Base-by-base conservation (phyloP, 2,888 invertebrate genomes). In the Scaptomyza flava region DNA sequence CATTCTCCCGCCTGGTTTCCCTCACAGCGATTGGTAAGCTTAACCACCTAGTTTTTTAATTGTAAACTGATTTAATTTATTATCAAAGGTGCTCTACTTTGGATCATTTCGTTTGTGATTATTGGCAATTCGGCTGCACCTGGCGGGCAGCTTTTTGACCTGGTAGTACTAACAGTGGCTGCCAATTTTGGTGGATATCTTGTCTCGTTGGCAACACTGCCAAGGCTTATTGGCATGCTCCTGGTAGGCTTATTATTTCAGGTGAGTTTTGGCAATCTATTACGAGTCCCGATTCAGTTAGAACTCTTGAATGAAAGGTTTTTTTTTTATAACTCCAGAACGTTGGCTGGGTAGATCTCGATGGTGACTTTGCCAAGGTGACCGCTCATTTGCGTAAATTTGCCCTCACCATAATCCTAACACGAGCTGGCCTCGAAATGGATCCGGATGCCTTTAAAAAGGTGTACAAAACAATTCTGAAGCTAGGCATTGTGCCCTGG, bases 371-470 rank as follows among this genome's bases (percentile, higher is more conserved):
- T 89, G 90, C 92, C 51, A 92, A 93, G 71, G 94, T 96, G 46
- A 93, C 95, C 34, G 93, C 95, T 33, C 95, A 96, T 90, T 92
- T 97, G 75, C 95, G 98, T 90, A 96, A 96, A 94, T 94, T 97
- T 58, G 98, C 98, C 14, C 93, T 99, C 88, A 97, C 97, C 8
- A 96, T 98, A 68, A 98, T 99, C 77, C 93, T 99, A 84, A 96
- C 96, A 34, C 93, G 98, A 91, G 99, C 98, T 67, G 99, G 99
- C 20, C 93, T 99, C 81, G 98, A 98, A 91, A 93, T 99, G 90
- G 98, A 99, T 91, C 97, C 98, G 2, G 93, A 93, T 50, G 97
- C 97, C 3, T 93, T 99, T 91, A 96, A 95, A 90, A 95, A 96
- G 82, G 94, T 98, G 74, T 97, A 96, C 91, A 93, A 95, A 68